These are phyloP conservation scores for Malacosoma neustria DNA, from an alignment of 2,888 invertebrate genomes.

Conservation along the genomic window DNA sequence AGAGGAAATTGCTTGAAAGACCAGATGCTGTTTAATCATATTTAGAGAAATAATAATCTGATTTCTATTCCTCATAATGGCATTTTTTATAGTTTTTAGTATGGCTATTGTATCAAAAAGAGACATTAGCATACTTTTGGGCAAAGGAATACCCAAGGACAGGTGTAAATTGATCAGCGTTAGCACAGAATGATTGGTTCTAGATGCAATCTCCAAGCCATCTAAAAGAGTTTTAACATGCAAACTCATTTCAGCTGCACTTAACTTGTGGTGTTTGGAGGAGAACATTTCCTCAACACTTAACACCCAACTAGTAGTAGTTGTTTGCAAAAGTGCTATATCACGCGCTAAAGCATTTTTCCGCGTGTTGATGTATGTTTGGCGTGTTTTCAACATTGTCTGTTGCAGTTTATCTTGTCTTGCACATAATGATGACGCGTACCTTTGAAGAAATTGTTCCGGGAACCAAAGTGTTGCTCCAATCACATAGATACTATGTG, in stretches of 20 bases:
- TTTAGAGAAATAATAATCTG: constrained; percentile 82
- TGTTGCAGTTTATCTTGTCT: constrained; percentile 60
- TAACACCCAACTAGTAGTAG: constrained; percentile 52
- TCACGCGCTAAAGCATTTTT: constrained; percentile 78
- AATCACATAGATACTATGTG: constrained; percentile 84
- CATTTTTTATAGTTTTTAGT: constrained; percentile 83
- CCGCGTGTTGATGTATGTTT: constrained; percentile 71
- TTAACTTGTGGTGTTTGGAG: constrained; percentile 42
- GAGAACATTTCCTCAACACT: constrained; percentile 52
- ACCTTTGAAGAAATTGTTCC: constrained; percentile 83
- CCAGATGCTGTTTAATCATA: constrained; percentile 86
- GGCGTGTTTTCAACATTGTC: constrained; percentile 64
- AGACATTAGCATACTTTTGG: constrained; percentile 81
- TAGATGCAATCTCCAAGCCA: constrained; percentile 81
- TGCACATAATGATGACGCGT: constrained; percentile 74
- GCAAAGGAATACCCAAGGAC: constrained; percentile 83
- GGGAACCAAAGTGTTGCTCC: constrained; percentile 92
- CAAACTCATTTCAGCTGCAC: constrained; percentile 56
- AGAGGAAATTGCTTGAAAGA: constrained; percentile 81
- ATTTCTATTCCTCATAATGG: constrained; percentile 79
- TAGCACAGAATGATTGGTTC: constrained; percentile 70
- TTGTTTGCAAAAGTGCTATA: constrained; percentile 55
- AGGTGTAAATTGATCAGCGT: constrained; percentile 80
- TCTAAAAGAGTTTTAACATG: constrained; percentile 55
- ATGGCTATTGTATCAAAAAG: constrained; percentile 89